Conservation (phyloP, 2,113 vertebrate genomes). For the Peucedramus taeniatus region DNA sequence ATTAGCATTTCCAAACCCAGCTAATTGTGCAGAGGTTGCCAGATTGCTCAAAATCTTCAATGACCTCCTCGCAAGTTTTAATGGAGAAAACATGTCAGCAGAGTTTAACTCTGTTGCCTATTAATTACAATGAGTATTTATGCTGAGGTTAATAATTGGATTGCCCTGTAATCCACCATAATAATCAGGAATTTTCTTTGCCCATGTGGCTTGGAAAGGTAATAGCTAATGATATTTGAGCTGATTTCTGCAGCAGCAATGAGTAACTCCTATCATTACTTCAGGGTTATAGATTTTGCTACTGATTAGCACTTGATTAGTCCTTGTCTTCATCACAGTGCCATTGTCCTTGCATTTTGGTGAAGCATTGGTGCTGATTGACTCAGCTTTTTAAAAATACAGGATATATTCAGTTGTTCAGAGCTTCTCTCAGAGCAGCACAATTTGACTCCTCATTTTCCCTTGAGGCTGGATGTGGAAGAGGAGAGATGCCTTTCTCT, state of each 20-base stretch:
- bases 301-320: neutral
- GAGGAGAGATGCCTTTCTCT: neutral
- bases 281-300: neutral
- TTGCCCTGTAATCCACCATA: slow-evolving; percentile 11
- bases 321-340: neutral
- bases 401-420: neutral
- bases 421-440: neutral
- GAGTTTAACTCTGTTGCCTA: neutral
- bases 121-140: neutral
- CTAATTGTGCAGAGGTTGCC: neutral
- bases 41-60: neutral
- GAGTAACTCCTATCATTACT: neutral
- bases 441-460: neutral
- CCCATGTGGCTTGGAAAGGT: neutral
- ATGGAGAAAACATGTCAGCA: neutral
- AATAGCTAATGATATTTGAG: neutral
- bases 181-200: slow-evolving; percentile 10
- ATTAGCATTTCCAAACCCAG: neutral
- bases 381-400: neutral
- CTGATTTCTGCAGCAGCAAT: neutral
- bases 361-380: neutral
- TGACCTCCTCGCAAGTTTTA: neutral
- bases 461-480: neutral
- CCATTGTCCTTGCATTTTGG: neutral
- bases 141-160: neutral